Evolutionary conservation across 2,888 invertebrate genomes (phyloP).

Genomic region (Orthosia incerta): DNA sequence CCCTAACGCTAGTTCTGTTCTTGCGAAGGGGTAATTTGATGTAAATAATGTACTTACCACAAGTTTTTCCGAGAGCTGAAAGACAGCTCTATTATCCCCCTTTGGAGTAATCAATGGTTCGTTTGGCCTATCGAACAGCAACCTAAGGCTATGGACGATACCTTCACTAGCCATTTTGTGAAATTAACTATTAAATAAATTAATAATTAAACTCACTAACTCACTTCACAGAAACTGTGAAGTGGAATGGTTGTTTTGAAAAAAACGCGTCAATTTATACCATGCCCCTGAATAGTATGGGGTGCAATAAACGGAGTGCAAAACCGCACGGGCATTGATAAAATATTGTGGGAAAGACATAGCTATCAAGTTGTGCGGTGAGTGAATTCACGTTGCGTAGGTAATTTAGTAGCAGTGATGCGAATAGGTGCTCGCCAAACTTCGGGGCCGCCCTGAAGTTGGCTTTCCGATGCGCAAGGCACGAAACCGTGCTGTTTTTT

Average conservation of each 20-base stretch:
- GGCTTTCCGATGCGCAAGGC: too few species aligned
- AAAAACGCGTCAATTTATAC: slow-evolving; percentile 67
- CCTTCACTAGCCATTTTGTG: slow-evolving; percentile 73
- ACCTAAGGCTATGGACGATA: slow-evolving; percentile 73
- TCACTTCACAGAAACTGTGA: slow-evolving; percentile 86
- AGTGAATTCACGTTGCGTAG: slow-evolving; percentile 1
- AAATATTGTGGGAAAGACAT: slow-evolving; percentile 61
- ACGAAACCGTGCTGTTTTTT: too few species aligned
- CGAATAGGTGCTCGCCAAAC: too few species aligned
- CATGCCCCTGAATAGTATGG: slow-evolving; percentile 45
- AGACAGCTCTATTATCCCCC: slow-evolving; percentile 91
- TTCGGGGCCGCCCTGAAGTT: too few species aligned
- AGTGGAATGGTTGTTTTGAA: slow-evolving; percentile 73
- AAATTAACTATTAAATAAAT: slow-evolving; percentile 43
- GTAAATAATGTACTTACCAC: slow-evolving; percentile 88
- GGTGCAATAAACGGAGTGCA: slow-evolving; percentile 74
- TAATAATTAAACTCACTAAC: slow-evolving; percentile 52
- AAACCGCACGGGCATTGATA: slow-evolving; percentile 74
- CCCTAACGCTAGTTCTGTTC: background rate
- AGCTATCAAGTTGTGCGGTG: slow-evolving; percentile 45
- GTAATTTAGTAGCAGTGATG: background rate
- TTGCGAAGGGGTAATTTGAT: too few species aligned
- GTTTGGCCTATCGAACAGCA: slow-evolving; percentile 91
- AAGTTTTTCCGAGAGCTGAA: slow-evolving; percentile 91
- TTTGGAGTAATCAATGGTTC: slow-evolving; percentile 92